Base-by-base conservation (phyloP, 2,888 invertebrate genomes). In the Drosophila vallismaia region DNA sequence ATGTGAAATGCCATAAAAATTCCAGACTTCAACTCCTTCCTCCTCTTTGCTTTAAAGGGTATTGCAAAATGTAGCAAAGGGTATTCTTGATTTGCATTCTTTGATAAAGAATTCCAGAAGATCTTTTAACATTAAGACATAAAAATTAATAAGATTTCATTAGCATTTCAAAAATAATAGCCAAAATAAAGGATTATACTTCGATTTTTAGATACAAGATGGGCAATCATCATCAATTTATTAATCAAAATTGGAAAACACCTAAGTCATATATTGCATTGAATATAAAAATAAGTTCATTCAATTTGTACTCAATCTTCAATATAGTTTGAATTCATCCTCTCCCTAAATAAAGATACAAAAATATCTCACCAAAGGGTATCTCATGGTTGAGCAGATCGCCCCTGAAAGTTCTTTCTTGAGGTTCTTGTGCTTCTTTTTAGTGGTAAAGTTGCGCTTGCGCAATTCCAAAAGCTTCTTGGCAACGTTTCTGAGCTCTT, bases 1-100 rank as follows among this genome's bases (percentile, higher is more conserved):
- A 83, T 83, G 80, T 64, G 75, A 82, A 81, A 77, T 85, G 79
- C 86, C 66, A 83, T 87, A 78, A 79, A 82, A 86, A 84, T 84
- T 87, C 84, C 82, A 70, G 29, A 46, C 33, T 36, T n/a, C 14
- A 40, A 29, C 40, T 31, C n/a, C 38, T 52, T 40, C 14, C 49
- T 60, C 26, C 40, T 28, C 14, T 10, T 33, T 50, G 31, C 28
- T 26, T n/a, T 38, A 9, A 12, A 6, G n/a, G 45, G 36, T 58
- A 58, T 24, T 38, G 2, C 19, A 14, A 8, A 10, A 45, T 26
- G 4, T 24, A 7, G 7, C 36, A 3, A 31, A 9, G 26, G 14
- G 24, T 14, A 12, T n/a, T 9, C 6, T 4, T 28, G 28, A 5
- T 28, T 28, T 6, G 1, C 24, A 9, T 26, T 12, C 9, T 42